Evolutionary conservation across 2,113 vertebrate genomes (phyloP), one percentile per base, ranked within the genome.

Genomic region (Romanogobio albipinnatus): DNA sequence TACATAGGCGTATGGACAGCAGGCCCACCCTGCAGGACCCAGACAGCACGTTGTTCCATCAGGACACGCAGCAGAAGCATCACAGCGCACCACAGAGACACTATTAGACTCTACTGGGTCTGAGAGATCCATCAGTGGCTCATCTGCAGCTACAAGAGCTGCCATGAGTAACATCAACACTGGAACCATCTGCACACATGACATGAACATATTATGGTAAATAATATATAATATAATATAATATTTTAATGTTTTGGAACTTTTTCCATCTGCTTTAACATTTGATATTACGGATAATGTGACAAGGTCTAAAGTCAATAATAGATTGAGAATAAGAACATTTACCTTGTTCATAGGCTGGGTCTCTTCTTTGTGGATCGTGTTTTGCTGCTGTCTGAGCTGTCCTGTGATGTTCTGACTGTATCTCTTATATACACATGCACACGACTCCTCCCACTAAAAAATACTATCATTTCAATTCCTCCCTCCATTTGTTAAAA

Each of bases 1-100:
- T 83, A 94, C 94, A 2, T 47, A 13, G 36, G 11, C 49, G 68
- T 71, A 88, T 0, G 1, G 9, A 45, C 94, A 95, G 81, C 94
- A 95, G 59, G 0, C 66, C 92, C 93, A 94, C 61, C 0, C 2
- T 0, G 93, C 90, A 43, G 88, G 90, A 13, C 89, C 79, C 83
- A 82, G 91, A 90, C 94, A 94, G 83, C 94, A 94, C 0, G 91
- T 93, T 1, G 84, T 87, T 5, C 86, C 47, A 79, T 90, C 87
- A 1, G 86, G 91, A 71, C 93, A 95, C 3, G 0, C 0, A 29
- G 29, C 2, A 4, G 14, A 6, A 77, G 8, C 45, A 84, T 93
- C 92, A 87, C 93, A 94, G 58, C 66, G 0, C n/a, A 93, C 90
- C 9, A 86, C 4, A 14, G 88, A 77, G 5, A 33, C 66, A 26